Evolutionary conservation across 2,113 vertebrate species (phyloP), one percentile per base, ranked within the genome.

Genomic region (Pipra filicauda): DNA sequence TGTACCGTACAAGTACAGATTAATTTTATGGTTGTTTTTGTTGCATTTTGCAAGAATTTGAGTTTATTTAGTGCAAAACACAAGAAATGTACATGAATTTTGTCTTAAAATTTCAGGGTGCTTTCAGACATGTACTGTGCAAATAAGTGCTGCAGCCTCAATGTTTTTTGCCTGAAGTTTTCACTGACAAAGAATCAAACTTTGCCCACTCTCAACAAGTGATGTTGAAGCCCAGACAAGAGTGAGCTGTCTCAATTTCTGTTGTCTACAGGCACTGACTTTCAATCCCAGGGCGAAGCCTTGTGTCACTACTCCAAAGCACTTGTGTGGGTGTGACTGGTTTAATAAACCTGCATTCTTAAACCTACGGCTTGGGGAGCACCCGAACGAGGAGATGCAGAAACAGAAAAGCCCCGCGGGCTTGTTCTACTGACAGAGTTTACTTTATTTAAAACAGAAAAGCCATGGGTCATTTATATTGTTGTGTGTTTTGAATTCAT

Each of bases 401-500:
- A 96, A 96, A 93, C 83, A 89, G 28, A 91, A 93, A 94, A 93
- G 75, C 95, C 96, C 95, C 1, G 20, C 17, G 78, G 96, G 95
- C 92, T 91, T 85, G 91, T 91, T 84, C 95, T 77, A 67, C 93
- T 92, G 97, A 96, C 97, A 97, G 65, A 90, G 95, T 91, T 80
- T 90, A 90, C 96, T 96, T 97, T 97, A 92, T 96, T 94, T 95
- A 85, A 91, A 97, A 96, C 95, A 97, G 78, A 97, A 93, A 98
- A 97, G 97, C 97, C 95, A 97, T 95, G 97, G 98, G 97, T 98
- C 96, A 97, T 97, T 97, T 95, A 97, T 97, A 91, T 84, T 96
- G 96, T 85, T 37, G 58, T 55, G 67, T 96, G 75, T 98, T 98
- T 95, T 96, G 95, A 97, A 91, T 97, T 94, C 93, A 95, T 96